phyloP scores from a whole-genome alignment of 2,888 invertebrate genomes.

The Pheosia tremula region DNA sequence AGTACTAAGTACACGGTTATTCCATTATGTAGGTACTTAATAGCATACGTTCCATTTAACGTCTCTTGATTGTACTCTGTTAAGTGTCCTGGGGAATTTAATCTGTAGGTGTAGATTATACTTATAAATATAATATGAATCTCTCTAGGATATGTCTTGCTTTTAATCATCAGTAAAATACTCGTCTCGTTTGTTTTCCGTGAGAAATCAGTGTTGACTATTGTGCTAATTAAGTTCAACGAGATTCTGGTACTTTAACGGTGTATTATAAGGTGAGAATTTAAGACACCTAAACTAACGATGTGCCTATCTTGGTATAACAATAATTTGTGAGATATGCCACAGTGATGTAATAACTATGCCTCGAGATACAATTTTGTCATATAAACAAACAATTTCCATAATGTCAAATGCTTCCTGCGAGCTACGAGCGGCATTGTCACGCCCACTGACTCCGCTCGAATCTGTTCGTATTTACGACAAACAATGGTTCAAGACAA shows the following conservation, averaged over 20 bases:
- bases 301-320: no score
- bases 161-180: not conserved
- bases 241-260: no score
- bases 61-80: not conserved
- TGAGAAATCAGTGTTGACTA: no score
- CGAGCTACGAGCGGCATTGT: slow-evolving; percentile 6
- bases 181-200: no score
- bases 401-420: slow-evolving; percentile 3
- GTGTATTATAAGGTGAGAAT: no score
- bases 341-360: no score
- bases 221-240: no score
- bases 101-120: not conserved
- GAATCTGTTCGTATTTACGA: slow-evolving; percentile 29
- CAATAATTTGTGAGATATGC: no score
- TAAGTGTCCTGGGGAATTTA: not conserved
- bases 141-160: not conserved
- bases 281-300: no score
- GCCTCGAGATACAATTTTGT: not conserved
- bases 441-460: slow-evolving; percentile 25
- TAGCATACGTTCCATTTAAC: not conserved
- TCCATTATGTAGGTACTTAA: not conserved
- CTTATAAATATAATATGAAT: not conserved
- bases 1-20: not conserved
- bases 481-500: slow-evolving; percentile 1
- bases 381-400: slow-evolving; percentile 1